Evolutionary conservation across 1,140 invertebrate species (phyloP), one percentile per base, ranked within the genome.

Genomic region (Trichonephila clavata): DNA sequence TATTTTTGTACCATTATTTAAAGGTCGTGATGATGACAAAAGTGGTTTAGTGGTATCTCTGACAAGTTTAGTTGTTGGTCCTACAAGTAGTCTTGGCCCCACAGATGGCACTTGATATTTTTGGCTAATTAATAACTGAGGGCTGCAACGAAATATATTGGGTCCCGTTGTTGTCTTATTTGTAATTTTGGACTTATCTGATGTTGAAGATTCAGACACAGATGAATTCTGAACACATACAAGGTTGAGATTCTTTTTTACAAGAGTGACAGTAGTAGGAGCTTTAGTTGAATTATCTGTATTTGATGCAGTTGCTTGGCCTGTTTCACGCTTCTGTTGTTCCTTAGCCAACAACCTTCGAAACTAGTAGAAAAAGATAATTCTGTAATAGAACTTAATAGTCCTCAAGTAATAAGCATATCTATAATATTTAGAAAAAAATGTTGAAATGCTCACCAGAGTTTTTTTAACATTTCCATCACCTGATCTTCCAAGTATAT

Each of bases 51-150:
- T 77, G 14, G 27, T 59, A 43, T 59, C 43, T 80, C 24, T 80
- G 14, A 18, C n/a, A 50, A 80, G 16, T n/a, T 59, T 71, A 32
- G n/a, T 18, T 80, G 24, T 8, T 16, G 20, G 32, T 63, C n/a
- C 13, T 43, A 68, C 27, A 20, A 63, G 88, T 16, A 77, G 14
- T 57, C 8, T 60, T 20, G 65, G 14, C 57, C 63, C 43, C 20
- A 77, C 50, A 50, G 21, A 16, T 2, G 68, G 2, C 13, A 65
- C n/a, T n/a, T 16, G 10, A 27, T n/a, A 39, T 20, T 71, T 89
- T 89, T 50, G 87, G 65, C 65, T 57, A 43, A 89, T 59, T 27
- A 77, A 77, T 14, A 90, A n/a, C n/a, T 90, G 88, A 21, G 88
- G 68, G 32, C 16, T 77, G 63, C 88, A 90, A 6, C 50, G 63